Conservation (phyloP, 2,797 vertebrate species). For the Enteromius trimaculatus region DNA sequence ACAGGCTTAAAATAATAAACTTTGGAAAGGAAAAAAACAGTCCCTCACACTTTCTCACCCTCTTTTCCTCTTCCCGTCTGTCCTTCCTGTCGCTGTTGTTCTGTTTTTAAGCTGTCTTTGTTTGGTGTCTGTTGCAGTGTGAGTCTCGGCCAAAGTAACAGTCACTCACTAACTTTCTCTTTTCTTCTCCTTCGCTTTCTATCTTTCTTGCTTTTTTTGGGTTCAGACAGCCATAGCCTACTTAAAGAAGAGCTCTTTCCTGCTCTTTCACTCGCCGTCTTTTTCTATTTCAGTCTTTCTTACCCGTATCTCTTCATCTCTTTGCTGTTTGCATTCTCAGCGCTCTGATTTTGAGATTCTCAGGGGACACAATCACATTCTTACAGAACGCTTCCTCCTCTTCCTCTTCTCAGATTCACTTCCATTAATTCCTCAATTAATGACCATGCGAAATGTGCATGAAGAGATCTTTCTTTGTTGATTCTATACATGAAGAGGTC, state of each 20-base stretch:
- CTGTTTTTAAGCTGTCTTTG: conserved; percentile 39
- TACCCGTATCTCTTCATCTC: conserved; percentile 59
- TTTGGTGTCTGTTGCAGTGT: conserved; percentile 39
- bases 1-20: conserved; percentile 7
- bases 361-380: conserved; percentile 30
- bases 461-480: neutral
- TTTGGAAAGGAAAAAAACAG: neutral
- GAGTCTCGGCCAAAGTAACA: conserved; percentile 26
- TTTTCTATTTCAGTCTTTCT: conserved; percentile 38
- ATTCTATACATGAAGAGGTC: neutral
- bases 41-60: conserved; percentile 20
- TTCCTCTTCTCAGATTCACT: conserved; percentile 27
- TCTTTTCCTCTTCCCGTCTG: conserved; percentile 31
- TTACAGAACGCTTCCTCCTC: conserved; percentile 10
- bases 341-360: conserved; percentile 32
- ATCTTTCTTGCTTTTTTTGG: conserved; percentile 47
- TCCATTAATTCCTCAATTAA: conserved; percentile 12
- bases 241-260: conserved; percentile 48
- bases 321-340: conserved; percentile 58
- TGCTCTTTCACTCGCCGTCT: conserved; percentile 33
- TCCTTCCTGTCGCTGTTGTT: conserved; percentile 39
- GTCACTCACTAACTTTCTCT: conserved; percentile 52
- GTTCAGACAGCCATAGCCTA: conserved; percentile 45
- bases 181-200: conserved; percentile 45
- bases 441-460: conserved; percentile 1